Percentiles rank a stretch among this genome's conserved stretches.
Conservation (phyloP, 2,113 vertebrate species). For the Procavia capensis region DNA sequence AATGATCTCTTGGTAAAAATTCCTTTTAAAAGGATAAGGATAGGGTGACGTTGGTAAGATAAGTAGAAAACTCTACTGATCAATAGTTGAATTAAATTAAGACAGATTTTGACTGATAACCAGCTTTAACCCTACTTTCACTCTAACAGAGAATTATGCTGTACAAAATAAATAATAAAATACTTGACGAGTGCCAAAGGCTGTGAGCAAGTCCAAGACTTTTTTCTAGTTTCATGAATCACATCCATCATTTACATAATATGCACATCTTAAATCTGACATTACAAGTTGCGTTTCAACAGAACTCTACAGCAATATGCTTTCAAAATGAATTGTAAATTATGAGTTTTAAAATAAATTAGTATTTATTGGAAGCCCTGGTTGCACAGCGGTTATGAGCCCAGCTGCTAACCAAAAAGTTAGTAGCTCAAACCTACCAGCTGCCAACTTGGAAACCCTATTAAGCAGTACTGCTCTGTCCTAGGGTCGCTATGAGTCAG, state of each 20-base stretch:
- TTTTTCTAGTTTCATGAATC: not conserved
- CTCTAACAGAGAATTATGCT: not conserved
- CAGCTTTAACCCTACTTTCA: not conserved
- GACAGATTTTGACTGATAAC: not conserved
- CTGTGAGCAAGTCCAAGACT: not conserved
- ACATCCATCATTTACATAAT: not conserved
- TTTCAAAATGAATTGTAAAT: not conserved
- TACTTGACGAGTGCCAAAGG: not conserved
- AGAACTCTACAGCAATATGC: not conserved
- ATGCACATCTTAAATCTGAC: not conserved
- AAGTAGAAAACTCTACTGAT: not conserved
- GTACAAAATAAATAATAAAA: not conserved
- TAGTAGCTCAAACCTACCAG: too few relatives aligned
- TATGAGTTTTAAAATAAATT: not conserved
- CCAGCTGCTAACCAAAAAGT: too few relatives aligned
- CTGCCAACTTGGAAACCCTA: too few relatives aligned
- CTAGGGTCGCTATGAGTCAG: too few relatives aligned
- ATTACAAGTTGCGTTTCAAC: not conserved
- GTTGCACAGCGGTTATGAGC: too few relatives aligned
- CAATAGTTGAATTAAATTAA: not conserved
- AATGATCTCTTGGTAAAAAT: conserved; percentile 7
- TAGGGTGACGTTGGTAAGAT: not conserved
- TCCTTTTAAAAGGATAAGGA: not conserved
- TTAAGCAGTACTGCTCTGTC: too few relatives aligned
- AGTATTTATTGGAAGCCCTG: not conserved